Conservation (phyloP, 2,113 vertebrate genomes). For the Alligator mississippiensis region DNA sequence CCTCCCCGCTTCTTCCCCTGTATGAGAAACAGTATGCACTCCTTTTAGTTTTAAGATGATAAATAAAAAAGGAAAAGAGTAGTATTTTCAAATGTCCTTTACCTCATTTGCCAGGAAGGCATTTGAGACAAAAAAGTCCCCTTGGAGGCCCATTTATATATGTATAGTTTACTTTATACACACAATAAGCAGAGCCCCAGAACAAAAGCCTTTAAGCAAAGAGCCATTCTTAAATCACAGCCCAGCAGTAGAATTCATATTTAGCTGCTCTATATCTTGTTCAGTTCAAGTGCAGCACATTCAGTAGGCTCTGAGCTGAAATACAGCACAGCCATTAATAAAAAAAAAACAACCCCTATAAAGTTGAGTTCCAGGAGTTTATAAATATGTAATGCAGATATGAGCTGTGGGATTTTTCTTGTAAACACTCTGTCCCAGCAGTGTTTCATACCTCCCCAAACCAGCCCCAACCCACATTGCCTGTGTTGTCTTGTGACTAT, state of each 20-base stretch:
- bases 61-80: neutral
- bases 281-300: conserved; percentile 57
- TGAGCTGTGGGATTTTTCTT: conserved; percentile 47
- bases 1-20: too few relatives aligned
- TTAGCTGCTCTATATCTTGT: conserved; percentile 14
- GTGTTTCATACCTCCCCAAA: conserved; percentile 23
- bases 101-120: neutral
- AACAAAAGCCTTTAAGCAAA: conserved; percentile 27
- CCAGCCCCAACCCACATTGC: neutral
- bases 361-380: conserved; percentile 69
- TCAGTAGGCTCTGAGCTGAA: conserved; percentile 45
- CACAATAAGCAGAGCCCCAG: conserved; percentile 44
- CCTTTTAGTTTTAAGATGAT: neutral
- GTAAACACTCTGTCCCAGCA: conserved; percentile 49
- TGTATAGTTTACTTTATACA: neutral
- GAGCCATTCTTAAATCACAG: conserved; percentile 36
- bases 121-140: neutral
- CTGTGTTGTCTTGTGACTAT: neutral
- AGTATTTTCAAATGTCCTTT: neutral
- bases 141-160: neutral
- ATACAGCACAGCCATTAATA: conserved; percentile 55
- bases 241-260: conserved; percentile 15
- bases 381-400: conserved; percentile 66
- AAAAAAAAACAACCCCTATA: conserved; percentile 39
- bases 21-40: neutral